phyloP scores from a whole-genome alignment of 2,888 invertebrate species.

The Lasioglossum calceatum region DNA sequence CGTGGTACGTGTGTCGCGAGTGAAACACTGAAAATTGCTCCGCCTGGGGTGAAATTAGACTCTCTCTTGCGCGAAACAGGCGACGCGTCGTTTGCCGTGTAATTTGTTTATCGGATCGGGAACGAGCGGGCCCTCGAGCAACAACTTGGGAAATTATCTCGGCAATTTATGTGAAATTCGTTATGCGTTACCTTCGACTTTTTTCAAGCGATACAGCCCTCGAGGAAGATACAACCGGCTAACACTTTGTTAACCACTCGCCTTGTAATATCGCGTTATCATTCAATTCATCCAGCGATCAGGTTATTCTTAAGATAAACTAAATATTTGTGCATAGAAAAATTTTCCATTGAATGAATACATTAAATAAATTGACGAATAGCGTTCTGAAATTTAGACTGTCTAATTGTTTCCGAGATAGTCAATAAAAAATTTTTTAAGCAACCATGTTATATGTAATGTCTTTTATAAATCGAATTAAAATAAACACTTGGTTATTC shows the following conservation, averaged over 20 bases:
- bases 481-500: not conserved
- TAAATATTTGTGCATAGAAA: not conserved
- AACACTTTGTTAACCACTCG: not conserved
- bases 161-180: conserved; percentile 26
- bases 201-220: not conserved
- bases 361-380: not conserved
- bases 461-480: not conserved
- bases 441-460: not conserved
- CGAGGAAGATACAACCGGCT: not conserved
- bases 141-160: conserved; percentile 50
- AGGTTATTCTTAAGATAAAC: not conserved
- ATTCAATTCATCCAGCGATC: not conserved
- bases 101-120: conserved; percentile 71
- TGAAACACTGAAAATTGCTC: conserved; percentile 70
- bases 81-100: conserved; percentile 50
- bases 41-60: conserved; percentile 63
- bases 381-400: not conserved
- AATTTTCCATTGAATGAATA: not conserved
- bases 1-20: conserved; percentile 65
- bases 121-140: conserved; percentile 55
- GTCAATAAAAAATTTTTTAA: not conserved
- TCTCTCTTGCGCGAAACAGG: conserved; percentile 31
- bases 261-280: not conserved
- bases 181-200: conserved; percentile 18
- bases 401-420: not conserved